Conservation (phyloP, 2,113 vertebrate species). For the Antechinus stuartii region DNA sequence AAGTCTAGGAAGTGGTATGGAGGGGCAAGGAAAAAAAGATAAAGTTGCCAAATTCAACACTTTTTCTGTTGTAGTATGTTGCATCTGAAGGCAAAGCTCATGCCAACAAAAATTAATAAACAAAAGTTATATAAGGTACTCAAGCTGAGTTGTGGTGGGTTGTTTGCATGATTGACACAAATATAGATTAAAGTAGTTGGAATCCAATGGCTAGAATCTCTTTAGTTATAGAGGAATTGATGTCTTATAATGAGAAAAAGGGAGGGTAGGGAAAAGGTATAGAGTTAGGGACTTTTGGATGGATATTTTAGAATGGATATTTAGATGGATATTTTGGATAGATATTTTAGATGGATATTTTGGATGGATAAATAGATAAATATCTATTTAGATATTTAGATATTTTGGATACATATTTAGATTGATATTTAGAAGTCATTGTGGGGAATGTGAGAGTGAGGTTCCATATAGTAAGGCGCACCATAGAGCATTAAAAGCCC, state of each 20-base stretch:
- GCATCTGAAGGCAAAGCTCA: not conserved
- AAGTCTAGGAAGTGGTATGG: no score
- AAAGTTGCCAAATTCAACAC: not conserved
- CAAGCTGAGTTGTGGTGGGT: no score
- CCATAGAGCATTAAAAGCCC: not conserved
- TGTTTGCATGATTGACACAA: not conserved
- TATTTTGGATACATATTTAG: no score
- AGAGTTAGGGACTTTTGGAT: no score
- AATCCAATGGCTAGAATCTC: not conserved
- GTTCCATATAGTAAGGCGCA: not conserved
- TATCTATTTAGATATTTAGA: no score
- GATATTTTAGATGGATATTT: no score
- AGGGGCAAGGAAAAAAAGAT: no score
- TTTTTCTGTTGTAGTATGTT: not conserved
- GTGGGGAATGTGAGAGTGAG: not conserved
- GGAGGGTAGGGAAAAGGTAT: not conserved
- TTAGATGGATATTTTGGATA: no score
- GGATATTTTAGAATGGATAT: not conserved
- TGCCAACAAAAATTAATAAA: not conserved
- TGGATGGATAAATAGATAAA: no score
- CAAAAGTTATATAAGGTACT: not conserved
- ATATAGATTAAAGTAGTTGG: not conserved
- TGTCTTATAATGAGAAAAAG: not conserved
- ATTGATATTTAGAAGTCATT: not conserved
- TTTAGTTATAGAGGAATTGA: not conserved